Percentiles rank a stretch among this genome's conserved stretches.
Evolutionary conservation across 92 coral and sea anemone genomes (phyloP).

Genomic region (Palythoa grandis): DNA sequence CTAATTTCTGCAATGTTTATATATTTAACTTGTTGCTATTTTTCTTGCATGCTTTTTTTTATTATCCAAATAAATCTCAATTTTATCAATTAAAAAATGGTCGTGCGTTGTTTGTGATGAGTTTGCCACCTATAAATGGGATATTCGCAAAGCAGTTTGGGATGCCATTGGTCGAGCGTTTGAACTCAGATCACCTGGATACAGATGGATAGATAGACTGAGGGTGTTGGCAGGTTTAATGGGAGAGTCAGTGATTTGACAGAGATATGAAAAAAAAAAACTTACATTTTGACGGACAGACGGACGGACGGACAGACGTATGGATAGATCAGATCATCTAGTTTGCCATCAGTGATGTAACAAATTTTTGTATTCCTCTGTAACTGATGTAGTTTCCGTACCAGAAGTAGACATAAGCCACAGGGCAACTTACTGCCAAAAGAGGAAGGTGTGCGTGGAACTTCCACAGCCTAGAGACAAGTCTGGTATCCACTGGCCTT

Average conservation of each 20-base stretch:
- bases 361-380: not conserved
- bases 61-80: no score
- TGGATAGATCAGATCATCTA: not conserved
- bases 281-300: not conserved
- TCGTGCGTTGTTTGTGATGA: no score
- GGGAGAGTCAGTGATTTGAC: not conserved
- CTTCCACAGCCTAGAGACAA: not conserved
- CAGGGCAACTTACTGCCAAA: conserved; percentile 19
- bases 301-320: not conserved
- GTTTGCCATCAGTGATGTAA: not conserved
- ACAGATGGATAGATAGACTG: not conserved
- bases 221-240: not conserved
- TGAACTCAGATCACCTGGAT: no score
- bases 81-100: no score
- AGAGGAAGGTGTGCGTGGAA: not conserved
- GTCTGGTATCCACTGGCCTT: conserved; percentile 33
- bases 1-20: no score
- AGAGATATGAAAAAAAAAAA: no score
- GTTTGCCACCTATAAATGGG: no score
- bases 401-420: conserved; percentile 8
- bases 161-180: no score
- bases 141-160: no score
- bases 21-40: no score
- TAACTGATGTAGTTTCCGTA: not conserved
- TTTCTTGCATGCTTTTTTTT: no score